Conservation (phyloP, 2,113 vertebrate species). For the Hucho hucho region DNA sequence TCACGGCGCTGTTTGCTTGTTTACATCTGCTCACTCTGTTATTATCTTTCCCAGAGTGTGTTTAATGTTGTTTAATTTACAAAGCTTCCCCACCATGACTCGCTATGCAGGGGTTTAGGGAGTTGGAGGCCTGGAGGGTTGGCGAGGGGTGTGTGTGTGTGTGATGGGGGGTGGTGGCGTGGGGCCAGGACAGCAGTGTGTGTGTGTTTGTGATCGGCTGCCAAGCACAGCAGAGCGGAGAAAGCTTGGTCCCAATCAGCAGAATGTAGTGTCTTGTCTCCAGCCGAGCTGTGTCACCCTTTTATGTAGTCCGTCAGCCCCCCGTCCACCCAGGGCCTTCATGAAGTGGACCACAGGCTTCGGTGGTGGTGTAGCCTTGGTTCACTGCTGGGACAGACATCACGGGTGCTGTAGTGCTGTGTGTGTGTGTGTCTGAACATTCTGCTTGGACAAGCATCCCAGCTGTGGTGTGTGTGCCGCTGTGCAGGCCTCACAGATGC, state of each 20-base stretch:
- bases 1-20: constrained; percentile 20
- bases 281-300: constrained; percentile 67
- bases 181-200: constrained; percentile 63
- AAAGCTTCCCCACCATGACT: constrained; percentile 19
- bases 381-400: constrained; percentile 67
- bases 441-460: neutral
- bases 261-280: constrained; percentile 65
- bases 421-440: neutral
- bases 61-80: constrained; percentile 39
- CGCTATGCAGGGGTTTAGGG: neutral
- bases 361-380: constrained; percentile 54
- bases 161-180: constrained; percentile 42
- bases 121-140: neutral
- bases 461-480: too few species aligned
- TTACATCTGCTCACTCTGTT: constrained; percentile 22
- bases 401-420: neutral
- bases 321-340: neutral
- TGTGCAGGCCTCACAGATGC: too few species aligned
- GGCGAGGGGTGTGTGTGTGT: constrained; percentile 1
- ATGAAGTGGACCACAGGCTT: constrained; percentile 68
- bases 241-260: constrained; percentile 73
- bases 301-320: constrained; percentile 55
- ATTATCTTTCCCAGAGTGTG: constrained; percentile 28
- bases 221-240: constrained; percentile 75
- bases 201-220: constrained; percentile 60